phyloP scores from a whole-genome alignment of 2,888 invertebrate genomes.

The Machimus rusticus region DNA sequence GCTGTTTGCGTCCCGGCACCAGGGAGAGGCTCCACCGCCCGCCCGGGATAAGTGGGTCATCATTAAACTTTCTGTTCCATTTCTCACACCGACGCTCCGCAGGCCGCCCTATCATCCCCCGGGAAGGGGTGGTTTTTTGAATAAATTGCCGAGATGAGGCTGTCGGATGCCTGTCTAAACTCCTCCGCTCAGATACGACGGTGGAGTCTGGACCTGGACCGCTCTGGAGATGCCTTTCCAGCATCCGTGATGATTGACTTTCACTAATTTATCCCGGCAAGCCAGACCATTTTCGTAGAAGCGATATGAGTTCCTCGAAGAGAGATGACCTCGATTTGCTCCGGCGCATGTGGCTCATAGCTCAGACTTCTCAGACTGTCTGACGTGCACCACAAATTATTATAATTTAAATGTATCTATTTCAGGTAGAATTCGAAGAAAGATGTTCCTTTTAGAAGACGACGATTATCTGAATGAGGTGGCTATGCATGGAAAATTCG shows the following conservation, averaged over 20 bases:
- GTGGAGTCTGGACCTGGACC: neutral
- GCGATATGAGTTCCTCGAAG: neutral
- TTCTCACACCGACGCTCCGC: neutral
- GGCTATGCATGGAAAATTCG: neutral
- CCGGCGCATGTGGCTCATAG: neutral
- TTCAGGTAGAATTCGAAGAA: slow-evolving; percentile 32
- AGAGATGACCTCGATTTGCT: neutral
- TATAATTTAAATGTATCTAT: neutral
- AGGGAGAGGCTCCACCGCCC: neutral
- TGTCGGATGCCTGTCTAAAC: neutral
- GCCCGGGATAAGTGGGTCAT: slow-evolving; percentile 13
- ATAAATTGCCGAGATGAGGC: slow-evolving; percentile 11
- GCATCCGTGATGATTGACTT: slow-evolving; percentile 2
- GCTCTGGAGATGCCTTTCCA: neutral
- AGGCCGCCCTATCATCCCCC: neutral
- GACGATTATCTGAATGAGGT: neutral
- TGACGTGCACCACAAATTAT: neutral
- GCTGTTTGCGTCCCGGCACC: neutral
- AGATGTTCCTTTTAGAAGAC: slow-evolving; percentile 28
- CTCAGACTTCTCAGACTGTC: neutral
- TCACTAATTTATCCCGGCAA: slow-evolving; percentile 6
- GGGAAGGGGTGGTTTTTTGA: neutral
- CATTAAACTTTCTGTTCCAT: slow-evolving; percentile 28
- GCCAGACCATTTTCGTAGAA: neutral
- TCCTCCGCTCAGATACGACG: neutral